Conservation (phyloP, 1,140 invertebrate genomes). For the Zaprionus lachaisei region DNA sequence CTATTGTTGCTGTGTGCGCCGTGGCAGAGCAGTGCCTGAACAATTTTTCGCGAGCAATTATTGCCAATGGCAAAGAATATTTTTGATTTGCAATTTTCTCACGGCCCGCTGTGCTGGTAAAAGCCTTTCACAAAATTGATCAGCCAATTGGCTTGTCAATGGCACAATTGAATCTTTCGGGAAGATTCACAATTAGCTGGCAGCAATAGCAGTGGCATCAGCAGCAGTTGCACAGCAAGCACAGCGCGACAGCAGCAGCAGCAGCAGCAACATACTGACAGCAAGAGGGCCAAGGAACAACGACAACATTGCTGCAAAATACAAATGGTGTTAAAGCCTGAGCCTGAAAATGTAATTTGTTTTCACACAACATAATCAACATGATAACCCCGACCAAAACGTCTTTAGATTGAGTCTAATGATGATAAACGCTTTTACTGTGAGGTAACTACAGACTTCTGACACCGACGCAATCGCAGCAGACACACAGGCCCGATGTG, state of each 20-base stretch:
- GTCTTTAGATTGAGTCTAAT: constrained; percentile 85
- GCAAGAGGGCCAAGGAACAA: constrained; percentile 27
- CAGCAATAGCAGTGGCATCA: constrained; percentile 42
- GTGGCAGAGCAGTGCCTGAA: constrained; percentile 18
- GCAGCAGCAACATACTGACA: constrained; percentile 32
- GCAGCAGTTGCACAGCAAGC: constrained; percentile 1
- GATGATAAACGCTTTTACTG: constrained; percentile 84
- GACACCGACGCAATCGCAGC: constrained; percentile 69
- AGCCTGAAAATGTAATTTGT: constrained; percentile 82
- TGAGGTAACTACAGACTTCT: constrained; percentile 82
- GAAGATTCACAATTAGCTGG: constrained; percentile 73
- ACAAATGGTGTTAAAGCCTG: constrained; percentile 71
- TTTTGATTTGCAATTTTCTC: constrained; percentile 73
- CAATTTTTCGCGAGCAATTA: constrained; percentile 64
- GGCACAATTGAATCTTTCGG: constrained; percentile 72
- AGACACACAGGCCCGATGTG: constrained; percentile 17
- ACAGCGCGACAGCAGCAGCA: constrained; percentile 18
- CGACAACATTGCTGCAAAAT: constrained; percentile 21
- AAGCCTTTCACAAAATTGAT: constrained; percentile 70
- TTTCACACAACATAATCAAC: constrained; percentile 85
- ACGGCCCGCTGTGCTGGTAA: constrained; percentile 52
- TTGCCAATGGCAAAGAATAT: constrained; percentile 73
- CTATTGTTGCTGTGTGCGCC: constrained; percentile 31
- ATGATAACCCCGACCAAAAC: constrained; percentile 83
- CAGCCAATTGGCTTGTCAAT: constrained; percentile 78